A percentile compares a stretch with the other conserved stretches of the same genome.
phyloP scores from a whole-genome alignment of 92 coral and sea anemone genomes.

The Desmophyllum pertusum region DNA sequence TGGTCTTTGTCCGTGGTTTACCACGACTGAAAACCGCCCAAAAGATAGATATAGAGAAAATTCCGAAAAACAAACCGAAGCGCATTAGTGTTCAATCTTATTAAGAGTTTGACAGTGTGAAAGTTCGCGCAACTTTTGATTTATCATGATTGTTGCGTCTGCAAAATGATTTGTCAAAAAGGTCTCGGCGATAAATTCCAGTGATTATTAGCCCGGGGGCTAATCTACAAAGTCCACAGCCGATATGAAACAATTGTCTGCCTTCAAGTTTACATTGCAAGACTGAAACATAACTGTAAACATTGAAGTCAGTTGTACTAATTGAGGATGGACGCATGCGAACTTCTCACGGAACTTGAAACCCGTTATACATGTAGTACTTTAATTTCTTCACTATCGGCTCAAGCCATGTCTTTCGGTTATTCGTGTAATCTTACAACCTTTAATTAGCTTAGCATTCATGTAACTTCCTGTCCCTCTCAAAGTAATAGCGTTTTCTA shows the following conservation, averaged over 20 bases:
- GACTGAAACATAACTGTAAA: neutral
- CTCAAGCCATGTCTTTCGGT: slow-evolving; percentile 29
- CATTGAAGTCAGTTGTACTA: neutral
- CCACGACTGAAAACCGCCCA: slow-evolving; percentile 15
- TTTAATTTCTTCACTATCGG: slow-evolving; percentile 22
- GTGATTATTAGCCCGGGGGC: slow-evolving; percentile 40
- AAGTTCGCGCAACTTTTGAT: slow-evolving; percentile 1
- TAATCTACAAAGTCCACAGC: slow-evolving; percentile 50
- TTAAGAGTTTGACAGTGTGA: neutral
- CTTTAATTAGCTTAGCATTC: slow-evolving; percentile 53
- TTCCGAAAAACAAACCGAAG: neutral
- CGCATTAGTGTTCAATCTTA: slow-evolving; percentile 6
- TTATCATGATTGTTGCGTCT: slow-evolving; percentile 17
- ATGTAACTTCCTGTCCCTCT: slow-evolving; percentile 51
- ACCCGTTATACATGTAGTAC: neutral
- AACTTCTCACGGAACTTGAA: neutral
- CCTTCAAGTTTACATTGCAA: slow-evolving; percentile 13
- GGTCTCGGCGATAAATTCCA: slow-evolving; percentile 33
- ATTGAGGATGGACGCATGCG: neutral
- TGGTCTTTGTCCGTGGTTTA: slow-evolving; percentile 27
- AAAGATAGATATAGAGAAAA: neutral
- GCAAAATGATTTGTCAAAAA: slow-evolving; percentile 26
- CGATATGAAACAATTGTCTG: slow-evolving; percentile 23
- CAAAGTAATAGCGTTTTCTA: slow-evolving; percentile 16
- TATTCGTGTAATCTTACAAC: slow-evolving; percentile 49